Conservation (phyloP, 2,888 invertebrate genomes). For the Tachystola acroxantha region DNA sequence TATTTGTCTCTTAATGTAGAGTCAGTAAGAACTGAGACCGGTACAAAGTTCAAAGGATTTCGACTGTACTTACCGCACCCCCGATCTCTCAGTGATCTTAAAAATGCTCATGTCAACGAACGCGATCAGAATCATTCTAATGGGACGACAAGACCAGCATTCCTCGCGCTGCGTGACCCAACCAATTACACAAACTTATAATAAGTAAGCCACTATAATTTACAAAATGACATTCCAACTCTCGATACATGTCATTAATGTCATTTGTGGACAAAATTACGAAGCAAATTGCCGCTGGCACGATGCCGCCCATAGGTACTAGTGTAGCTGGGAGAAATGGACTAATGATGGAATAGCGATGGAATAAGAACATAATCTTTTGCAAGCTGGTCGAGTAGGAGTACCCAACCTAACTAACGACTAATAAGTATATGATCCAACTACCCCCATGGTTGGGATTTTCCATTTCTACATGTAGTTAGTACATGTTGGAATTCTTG, state of each 20-base stretch:
- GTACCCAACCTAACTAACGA: not conserved
- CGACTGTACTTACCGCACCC: too few relatives aligned
- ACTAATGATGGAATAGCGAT: slow-evolving; percentile 15
- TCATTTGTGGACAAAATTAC: slow-evolving; percentile 59
- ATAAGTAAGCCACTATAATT: slow-evolving; percentile 47
- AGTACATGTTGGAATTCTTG: too few relatives aligned
- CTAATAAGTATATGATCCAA: too few relatives aligned
- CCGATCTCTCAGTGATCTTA: too few relatives aligned
- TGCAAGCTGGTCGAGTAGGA: not conserved
- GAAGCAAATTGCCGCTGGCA: slow-evolving; percentile 41
- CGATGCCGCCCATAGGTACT: not conserved
- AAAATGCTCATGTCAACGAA: not conserved
- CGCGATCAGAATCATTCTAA: slow-evolving; percentile 7
- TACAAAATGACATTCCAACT: slow-evolving; percentile 64
- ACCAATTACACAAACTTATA: slow-evolving; percentile 46
- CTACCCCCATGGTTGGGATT: too few relatives aligned
- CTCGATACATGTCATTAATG: slow-evolving; percentile 53
- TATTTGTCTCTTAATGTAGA: too few relatives aligned
- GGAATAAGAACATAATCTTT: not conserved
- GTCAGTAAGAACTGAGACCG: too few relatives aligned
- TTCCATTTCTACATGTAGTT: too few relatives aligned
- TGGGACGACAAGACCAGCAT: slow-evolving; percentile 31
- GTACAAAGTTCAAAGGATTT: too few relatives aligned
- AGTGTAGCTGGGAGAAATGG: slow-evolving; percentile 7
- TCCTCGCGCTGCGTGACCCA: slow-evolving; percentile 50